phyloP scores from a whole-genome alignment of 2,888 invertebrate species.

The Diplolepis rosae region DNA sequence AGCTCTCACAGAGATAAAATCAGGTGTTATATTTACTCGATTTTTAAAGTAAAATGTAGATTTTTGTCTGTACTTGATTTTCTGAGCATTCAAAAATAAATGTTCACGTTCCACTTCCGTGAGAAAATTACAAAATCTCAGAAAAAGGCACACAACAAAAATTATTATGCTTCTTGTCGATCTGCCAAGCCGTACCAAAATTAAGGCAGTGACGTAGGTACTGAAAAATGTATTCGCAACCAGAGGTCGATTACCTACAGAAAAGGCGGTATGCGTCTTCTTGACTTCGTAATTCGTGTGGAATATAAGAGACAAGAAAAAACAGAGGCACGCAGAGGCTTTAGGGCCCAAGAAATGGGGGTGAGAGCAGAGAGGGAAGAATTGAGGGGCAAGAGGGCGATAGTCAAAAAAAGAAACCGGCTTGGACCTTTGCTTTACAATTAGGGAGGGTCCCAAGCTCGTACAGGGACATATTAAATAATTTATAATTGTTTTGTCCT shows the following conservation, averaged over 20 bases:
- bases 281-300: constrained; percentile 34
- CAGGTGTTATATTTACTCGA: too few species aligned
- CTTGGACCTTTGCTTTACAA: constrained; percentile 39
- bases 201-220: constrained; percentile 28
- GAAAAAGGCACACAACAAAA: not conserved
- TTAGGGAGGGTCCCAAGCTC: constrained; percentile 35
- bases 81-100: not conserved
- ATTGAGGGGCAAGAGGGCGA: constrained; percentile 28
- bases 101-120: not conserved
- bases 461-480: constrained; percentile 41
- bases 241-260: constrained; percentile 33
- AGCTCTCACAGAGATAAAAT: too few species aligned
- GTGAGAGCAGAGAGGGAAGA: constrained; percentile 7
- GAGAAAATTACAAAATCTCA: not conserved
- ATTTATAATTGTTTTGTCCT: constrained; percentile 45
- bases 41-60: too few species aligned
- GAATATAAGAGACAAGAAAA: constrained; percentile 39
- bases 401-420: constrained; percentile 37
- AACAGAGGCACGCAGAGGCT: constrained; percentile 37
- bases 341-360: constrained; percentile 18
- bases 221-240: not conserved
- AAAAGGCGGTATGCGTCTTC: constrained; percentile 10
- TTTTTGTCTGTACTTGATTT: too few species aligned
- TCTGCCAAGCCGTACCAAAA: constrained; percentile 13
- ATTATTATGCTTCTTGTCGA: not conserved